Base-by-base conservation (phyloP, 2,113 vertebrate genomes). In the Mormyrus iriodes region DNA sequence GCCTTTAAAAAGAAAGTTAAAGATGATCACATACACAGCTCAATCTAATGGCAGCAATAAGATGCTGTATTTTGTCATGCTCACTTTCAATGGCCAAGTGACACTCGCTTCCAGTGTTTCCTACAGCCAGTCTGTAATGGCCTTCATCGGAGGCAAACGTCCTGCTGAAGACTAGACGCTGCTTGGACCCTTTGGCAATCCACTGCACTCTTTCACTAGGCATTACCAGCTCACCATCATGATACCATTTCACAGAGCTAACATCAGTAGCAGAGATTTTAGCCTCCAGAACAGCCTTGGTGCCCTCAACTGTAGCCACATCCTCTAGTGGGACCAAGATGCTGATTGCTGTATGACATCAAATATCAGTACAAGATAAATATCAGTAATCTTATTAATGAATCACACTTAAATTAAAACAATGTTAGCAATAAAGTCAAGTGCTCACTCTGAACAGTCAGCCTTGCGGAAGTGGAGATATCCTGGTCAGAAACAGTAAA, bases 251-350 rank as follows among this genome's bases (percentile, higher is more conserved):
- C 88, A 98, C 95, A 0, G 97, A 97, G 90, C 95, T 95, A 83
- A 99, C 93, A 90, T 99, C 98, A 90, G 97, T 95, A 90, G 97
- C 98, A 4, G 98, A 98, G 93, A 99, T 98, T 93, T 99, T 99
- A 90, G 97, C 95, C 94, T 99, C 98, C 0, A 99, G 94, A 19
- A 98, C 96, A n/a, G 96, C 96, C 92, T 97, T 99, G 93, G 98
- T 99, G 90, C 98, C 98, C 93, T 99, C 98, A 90, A 98, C 85
- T 19, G 96, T 94, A 0, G 91, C 96, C 2, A 95, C 85, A 89
- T 99, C 98, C 94, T 98, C 98, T 35, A 99, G 94, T 89, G 97
- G 97, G 55, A 94, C 84, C 88, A 89, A 58, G 39, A 87, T 65
- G 31, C 39, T 65, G 52, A 87, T 87, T 42, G 53, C 86, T 87